These are phyloP conservation scores for Bradypus variegatus DNA, from an alignment of 2,797 vertebrate species.

Conservation along the genomic window DNA sequence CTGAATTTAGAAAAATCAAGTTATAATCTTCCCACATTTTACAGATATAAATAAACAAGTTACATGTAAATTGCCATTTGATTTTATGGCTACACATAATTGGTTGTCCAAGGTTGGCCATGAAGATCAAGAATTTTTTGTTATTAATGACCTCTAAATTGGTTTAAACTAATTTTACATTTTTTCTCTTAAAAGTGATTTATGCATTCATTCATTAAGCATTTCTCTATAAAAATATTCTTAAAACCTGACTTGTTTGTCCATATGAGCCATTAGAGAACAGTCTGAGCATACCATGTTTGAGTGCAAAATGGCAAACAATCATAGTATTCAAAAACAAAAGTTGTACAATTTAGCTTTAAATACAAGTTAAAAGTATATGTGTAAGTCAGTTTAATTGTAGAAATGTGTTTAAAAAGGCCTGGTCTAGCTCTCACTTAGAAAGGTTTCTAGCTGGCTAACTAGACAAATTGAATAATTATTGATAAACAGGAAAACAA, in stretches of 20 bases:
- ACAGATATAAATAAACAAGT: conserved; percentile 2
- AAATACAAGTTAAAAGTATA: conserved; percentile 7
- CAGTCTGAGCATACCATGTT: not conserved
- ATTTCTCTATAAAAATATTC: conserved; percentile 13
- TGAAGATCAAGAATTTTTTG: conserved; percentile 1
- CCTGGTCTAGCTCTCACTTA: not conserved
- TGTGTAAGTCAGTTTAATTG: not conserved
- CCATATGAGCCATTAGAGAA: not conserved
- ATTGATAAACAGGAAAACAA: not conserved
- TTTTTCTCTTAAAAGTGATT: not conserved
- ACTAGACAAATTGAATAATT: not conserved
- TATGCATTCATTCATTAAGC: not conserved
- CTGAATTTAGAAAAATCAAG: too few species aligned
- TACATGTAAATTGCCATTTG: not conserved
- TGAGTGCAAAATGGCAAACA: not conserved
- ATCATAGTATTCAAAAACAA: not conserved
- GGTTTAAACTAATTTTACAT: not conserved
- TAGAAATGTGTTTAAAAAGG: not conserved
- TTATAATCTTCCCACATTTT: not conserved
- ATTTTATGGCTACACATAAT: not conserved
- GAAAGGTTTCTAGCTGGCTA: not conserved
- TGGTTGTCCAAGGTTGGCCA: not conserved
- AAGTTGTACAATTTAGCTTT: not conserved
- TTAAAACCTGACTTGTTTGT: not conserved
- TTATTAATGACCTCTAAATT: conserved; percentile 15